These are phyloP conservation scores for Labia minor DNA, from an alignment of 2,888 invertebrate species.

Conservation along the genomic window DNA sequence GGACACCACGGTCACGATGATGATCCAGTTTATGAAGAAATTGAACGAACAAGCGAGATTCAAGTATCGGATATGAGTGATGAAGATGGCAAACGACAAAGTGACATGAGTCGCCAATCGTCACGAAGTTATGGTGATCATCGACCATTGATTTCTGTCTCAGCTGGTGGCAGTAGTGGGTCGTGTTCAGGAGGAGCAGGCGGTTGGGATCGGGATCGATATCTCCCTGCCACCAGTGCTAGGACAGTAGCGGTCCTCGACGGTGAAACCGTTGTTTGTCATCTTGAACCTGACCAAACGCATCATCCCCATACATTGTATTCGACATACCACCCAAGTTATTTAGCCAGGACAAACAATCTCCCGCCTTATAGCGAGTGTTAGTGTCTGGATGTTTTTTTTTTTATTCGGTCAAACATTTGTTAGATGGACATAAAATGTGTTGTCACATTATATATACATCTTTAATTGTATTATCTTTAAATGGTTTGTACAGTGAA, in stretches of 20 bases:
- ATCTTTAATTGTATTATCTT: not conserved
- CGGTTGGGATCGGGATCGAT: conserved; percentile 39
- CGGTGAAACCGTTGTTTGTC: conserved; percentile 77
- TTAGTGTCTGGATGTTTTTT: conserved; percentile 30
- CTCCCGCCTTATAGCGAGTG: conserved; percentile 52
- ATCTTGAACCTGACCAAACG: conserved; percentile 59
- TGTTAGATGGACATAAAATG: not conserved
- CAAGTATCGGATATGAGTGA: conserved; percentile 68
- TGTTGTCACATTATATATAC: conserved; percentile 3
- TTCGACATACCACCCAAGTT: conserved; percentile 32
- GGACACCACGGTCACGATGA: conserved; percentile 35
- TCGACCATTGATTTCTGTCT: conserved; percentile 66
- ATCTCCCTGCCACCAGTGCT: conserved; percentile 23
- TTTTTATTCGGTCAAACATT: conserved; percentile 13
- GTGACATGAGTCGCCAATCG: conserved; percentile 56
- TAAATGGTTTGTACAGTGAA: conserved; percentile 1
- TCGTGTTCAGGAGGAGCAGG: conserved; percentile 40
- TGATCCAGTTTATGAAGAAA: conserved; percentile 73
- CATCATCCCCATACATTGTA: conserved; percentile 41
- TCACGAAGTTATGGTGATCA: conserved; percentile 72
- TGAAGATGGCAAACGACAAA: conserved; percentile 62
- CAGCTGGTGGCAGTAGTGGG: conserved; percentile 50
- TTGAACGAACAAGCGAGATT: conserved; percentile 56
- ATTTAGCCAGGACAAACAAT: conserved; percentile 28
- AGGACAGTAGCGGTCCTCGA: conserved; percentile 62